Percentiles rank a stretch among this genome's conserved stretches.
phyloP scores from a whole-genome alignment of 2,888 invertebrate genomes.

The Xanthorhoe designata region DNA sequence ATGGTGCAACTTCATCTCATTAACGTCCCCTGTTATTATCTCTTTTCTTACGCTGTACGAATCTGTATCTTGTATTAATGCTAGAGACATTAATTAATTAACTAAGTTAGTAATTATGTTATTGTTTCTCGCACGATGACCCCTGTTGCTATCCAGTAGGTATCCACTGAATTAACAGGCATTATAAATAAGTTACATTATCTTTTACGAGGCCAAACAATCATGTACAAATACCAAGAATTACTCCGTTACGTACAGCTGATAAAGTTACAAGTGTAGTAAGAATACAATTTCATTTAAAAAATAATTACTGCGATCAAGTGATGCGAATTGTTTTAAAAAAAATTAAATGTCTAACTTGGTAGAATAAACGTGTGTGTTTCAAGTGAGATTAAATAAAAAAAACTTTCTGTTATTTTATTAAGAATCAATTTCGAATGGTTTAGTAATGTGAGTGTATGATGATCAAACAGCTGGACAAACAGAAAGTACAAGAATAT shows the following conservation, averaged over 20 bases:
- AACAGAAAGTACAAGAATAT: constrained; percentile 70
- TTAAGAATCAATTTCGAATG: not conserved
- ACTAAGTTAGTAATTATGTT: constrained; percentile 44
- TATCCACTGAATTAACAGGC: constrained; percentile 48
- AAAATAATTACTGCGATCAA: not conserved
- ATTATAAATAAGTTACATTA: constrained; percentile 51
- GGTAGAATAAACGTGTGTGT: not conserved
- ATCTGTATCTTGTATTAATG: too few relatives aligned
- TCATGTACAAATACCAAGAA: constrained; percentile 47
- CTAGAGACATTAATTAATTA: constrained; percentile 28
- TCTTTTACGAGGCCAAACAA: constrained; percentile 63
- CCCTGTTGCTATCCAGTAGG: constrained; percentile 44
- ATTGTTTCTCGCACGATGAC: constrained; percentile 56
- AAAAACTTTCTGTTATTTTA: not conserved
- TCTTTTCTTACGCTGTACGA: too few relatives aligned
- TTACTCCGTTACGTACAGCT: constrained; percentile 52
- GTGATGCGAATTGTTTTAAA: not conserved
- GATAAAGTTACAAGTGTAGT: constrained; percentile 55
- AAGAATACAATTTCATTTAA: constrained; percentile 20
- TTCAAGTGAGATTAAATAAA: not conserved
- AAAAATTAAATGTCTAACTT: not conserved
- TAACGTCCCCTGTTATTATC: too few relatives aligned
- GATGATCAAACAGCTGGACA: constrained; percentile 74
- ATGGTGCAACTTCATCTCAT: too few relatives aligned
- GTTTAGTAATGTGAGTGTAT: constrained; percentile 41